These are phyloP conservation scores for Phoenicopterus ruber DNA, from an alignment of 2,113 vertebrate genomes.

Conservation along the genomic window DNA sequence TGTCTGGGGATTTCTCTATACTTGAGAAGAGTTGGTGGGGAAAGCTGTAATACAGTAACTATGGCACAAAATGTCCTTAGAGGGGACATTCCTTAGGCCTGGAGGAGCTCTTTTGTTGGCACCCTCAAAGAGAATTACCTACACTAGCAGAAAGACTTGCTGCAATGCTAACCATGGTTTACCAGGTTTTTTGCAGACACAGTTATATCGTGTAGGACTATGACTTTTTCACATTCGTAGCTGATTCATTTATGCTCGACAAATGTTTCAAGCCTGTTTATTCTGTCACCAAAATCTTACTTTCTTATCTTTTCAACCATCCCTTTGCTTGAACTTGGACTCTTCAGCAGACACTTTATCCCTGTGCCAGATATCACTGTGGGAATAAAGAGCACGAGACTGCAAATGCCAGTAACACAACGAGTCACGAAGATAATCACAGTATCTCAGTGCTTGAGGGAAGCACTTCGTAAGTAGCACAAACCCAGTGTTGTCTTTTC, in stretches of 20 bases:
- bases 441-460: background rate
- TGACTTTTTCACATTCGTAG: background rate
- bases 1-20: background rate
- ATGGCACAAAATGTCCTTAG: background rate
- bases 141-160: background rate
- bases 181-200: background rate
- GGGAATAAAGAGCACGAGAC: background rate
- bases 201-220: background rate
- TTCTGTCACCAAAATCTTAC: background rate
- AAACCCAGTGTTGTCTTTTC: slow-evolving; percentile 9
- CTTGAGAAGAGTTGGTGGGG: background rate
- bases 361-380: background rate
- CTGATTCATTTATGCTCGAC: background rate
- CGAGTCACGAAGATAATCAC: slow-evolving; percentile 15
- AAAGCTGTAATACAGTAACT: background rate
- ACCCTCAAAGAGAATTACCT: background rate
- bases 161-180: background rate
- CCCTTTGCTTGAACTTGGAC: background rate
- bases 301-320: background rate
- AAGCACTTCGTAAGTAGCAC: background rate
- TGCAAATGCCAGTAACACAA: background rate
- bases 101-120: background rate
- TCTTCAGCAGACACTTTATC: background rate
- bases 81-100: background rate
- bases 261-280: background rate